A percentile compares a stretch with the other conserved stretches of the same genome.
phyloP scores from a whole-genome alignment of 2,888 invertebrate species.

The Baccha elongata region DNA sequence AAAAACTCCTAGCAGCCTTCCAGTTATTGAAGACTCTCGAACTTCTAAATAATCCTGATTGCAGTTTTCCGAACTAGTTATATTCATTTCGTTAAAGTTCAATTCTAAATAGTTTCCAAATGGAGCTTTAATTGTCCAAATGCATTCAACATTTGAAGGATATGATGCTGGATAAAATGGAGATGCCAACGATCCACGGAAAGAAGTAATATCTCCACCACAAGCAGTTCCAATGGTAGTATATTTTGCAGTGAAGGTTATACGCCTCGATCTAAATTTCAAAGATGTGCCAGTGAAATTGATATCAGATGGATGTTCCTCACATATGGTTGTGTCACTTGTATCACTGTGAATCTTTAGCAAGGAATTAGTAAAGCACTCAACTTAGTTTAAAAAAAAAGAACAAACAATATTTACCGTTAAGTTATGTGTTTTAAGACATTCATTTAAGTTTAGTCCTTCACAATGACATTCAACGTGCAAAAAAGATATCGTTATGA shows the following conservation, averaged over 20 bases:
- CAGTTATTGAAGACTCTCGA: constrained; percentile 86
- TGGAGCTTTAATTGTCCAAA: constrained; percentile 87
- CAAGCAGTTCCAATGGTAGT: constrained; percentile 84
- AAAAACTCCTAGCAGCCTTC: constrained; percentile 87
- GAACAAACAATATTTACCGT: constrained; percentile 51
- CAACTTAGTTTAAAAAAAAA: not conserved
- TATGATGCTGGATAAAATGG: constrained; percentile 89
- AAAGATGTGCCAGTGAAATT: constrained; percentile 85
- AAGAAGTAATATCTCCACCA: constrained; percentile 86
- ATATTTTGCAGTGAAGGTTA: constrained; percentile 81
- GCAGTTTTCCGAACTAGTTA: constrained; percentile 89
- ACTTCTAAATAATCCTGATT: constrained; percentile 94
- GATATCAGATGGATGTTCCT: constrained; percentile 83
- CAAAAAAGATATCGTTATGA: constrained; percentile 76
- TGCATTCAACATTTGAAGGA: constrained; percentile 87
- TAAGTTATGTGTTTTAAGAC: constrained; percentile 74
- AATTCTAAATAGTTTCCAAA: constrained; percentile 88
- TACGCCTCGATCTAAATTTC: constrained; percentile 72
- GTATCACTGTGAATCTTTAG: not conserved
- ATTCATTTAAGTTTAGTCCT: constrained; percentile 57
- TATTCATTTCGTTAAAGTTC: constrained; percentile 86
- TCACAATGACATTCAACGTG: constrained; percentile 78
- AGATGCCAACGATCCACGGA: constrained; percentile 86
- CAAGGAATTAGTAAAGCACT: not conserved
- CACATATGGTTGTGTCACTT: constrained; percentile 85